phyloP scores from a whole-genome alignment of 2,113 vertebrate genomes.

The Neomonachus schauinslandi region DNA sequence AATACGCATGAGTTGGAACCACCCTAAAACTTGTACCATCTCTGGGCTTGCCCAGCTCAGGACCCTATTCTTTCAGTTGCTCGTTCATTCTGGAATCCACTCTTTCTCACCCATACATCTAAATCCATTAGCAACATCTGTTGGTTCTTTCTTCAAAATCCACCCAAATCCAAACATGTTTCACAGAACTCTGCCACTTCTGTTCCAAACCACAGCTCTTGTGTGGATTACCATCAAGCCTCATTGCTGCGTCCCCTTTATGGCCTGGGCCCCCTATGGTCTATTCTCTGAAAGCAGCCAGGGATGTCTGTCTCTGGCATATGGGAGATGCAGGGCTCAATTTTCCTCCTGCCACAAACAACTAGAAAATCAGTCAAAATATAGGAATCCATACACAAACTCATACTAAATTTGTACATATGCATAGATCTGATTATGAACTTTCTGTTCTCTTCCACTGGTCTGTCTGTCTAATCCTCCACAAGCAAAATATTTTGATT shows the following conservation, averaged over 20 bases:
- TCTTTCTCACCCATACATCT: background rate
- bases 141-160: constrained; percentile 5
- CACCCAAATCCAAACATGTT: background rate
- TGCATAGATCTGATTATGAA: background rate
- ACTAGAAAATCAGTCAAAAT: background rate
- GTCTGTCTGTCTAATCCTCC: background rate
- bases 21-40: background rate
- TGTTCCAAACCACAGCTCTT: background rate
- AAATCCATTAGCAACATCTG: background rate
- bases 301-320: background rate
- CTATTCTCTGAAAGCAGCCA: background rate
- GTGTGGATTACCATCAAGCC: background rate
- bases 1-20: background rate
- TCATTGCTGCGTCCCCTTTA: background rate
- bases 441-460: background rate
- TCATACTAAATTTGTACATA: background rate
- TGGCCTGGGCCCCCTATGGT: background rate
- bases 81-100: background rate
- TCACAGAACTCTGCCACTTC: background rate
- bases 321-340: background rate
- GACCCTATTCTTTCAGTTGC: background rate
- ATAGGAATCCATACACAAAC: background rate
- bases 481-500: background rate
- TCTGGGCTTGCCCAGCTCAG: background rate
- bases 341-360: background rate